A percentile compares a stretch with the other conserved stretches of the same genome.
These are phyloP conservation scores for Catocala nupta DNA, from an alignment of 2,888 invertebrate genomes.

Conservation along the genomic window DNA sequence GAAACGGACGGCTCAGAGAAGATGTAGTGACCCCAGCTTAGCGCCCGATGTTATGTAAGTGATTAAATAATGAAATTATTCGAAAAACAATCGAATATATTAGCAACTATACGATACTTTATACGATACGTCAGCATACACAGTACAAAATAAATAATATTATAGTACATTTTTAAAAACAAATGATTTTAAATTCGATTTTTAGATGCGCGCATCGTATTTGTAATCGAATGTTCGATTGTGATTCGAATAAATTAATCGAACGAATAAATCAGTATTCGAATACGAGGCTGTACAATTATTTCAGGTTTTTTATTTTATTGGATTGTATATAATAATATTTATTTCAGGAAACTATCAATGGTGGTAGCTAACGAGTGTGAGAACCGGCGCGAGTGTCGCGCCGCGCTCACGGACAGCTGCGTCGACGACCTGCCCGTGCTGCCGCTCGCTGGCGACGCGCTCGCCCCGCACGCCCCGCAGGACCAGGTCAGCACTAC, in stretches of 20 bases:
- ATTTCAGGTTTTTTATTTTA: no score
- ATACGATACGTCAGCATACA: no score
- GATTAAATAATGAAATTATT: not conserved
- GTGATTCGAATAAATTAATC: no score
- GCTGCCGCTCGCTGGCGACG: conserved; percentile 34
- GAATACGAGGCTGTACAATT: no score
- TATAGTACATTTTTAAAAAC: no score
- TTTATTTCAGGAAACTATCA: conserved; percentile 71
- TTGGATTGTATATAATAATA: no score
- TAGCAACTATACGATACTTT: no score
- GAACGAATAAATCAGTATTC: no score
- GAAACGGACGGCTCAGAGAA: conserved; percentile 87
- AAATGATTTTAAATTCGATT: no score
- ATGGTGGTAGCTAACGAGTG: conserved; percentile 62
- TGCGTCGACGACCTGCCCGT: conserved; percentile 72
- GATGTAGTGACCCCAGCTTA: conserved; percentile 95
- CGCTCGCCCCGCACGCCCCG: conserved; percentile 40
- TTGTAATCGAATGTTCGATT: no score
- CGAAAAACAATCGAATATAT: not conserved
- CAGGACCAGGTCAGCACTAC: conserved; percentile 8
- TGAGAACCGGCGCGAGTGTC: conserved; percentile 55
- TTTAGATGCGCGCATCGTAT: no score
- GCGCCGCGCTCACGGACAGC: conserved; percentile 74
- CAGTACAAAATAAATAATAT: no score
- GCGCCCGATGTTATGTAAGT: conserved; percentile 90